Conservation (phyloP, 1,140 invertebrate species). For the Drosophila rhopaloa region DNA sequence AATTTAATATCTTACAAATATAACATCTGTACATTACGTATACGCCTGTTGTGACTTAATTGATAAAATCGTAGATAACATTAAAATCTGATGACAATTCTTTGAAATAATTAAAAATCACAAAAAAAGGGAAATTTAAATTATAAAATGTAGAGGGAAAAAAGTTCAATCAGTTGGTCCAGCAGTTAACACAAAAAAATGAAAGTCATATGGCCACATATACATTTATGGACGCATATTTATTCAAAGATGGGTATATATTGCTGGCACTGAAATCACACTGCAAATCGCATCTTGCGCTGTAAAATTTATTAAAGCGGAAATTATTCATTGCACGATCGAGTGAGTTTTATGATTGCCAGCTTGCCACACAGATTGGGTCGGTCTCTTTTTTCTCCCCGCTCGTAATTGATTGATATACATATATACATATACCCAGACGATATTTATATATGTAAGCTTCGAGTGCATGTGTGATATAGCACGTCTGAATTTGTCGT, state of each 20-base stretch:
- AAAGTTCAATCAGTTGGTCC: not conserved
- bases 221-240: conserved; percentile 3
- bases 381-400: not conserved
- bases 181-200: not conserved
- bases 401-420: conserved; percentile 32
- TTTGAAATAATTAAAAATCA: not conserved
- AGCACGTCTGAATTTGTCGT: conserved; percentile 31
- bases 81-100: not conserved
- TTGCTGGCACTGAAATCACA: conserved; percentile 48
- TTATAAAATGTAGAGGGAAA: not conserved
- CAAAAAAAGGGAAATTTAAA: not conserved
- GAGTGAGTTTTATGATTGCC: conserved; percentile 78
- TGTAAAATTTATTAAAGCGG: conserved; percentile 84
- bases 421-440: not conserved
- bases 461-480: conserved; percentile 14
- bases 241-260: conserved; percentile 9
- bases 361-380: conserved; percentile 36
- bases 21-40: not conserved
- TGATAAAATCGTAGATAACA: not conserved
- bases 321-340: conserved; percentile 84
- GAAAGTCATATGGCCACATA: not conserved
- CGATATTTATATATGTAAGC: not conserved
- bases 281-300: conserved; percentile 78
- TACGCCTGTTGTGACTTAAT: not conserved
- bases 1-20: too few relatives aligned